Base-by-base conservation (phyloP, 2,888 invertebrate genomes). In the Junonia oenone region DNA sequence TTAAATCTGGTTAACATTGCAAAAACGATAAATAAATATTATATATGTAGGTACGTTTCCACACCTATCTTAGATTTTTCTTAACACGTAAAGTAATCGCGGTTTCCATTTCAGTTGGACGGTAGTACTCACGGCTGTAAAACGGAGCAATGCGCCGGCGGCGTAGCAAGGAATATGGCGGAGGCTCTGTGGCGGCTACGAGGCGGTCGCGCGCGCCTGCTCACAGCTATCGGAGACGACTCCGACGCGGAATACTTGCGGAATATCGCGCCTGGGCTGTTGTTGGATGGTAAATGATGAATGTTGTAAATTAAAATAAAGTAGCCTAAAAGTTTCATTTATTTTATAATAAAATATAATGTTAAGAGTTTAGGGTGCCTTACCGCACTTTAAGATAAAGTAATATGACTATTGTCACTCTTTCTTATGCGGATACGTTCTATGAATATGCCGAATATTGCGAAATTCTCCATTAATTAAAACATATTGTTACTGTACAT, bases 101-200 rank as follows among this genome's bases (percentile, higher is more conserved):
- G 9, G 3, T 17, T 17, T 15, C 3, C 11, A 6, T 19, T 6
- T 6, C 50, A 69, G 94, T 72, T 95, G 50, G 94, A 97, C 72
- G 97, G 97, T 26, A 93, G 95, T 59, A 96, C 96, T 0, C 94
- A 96, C 73, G 79, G 84, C 0, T 94, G 95, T 19, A 79, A 82
- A 56, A 92, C 93, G 29, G 86, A 91, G 45, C 92, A 93, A 68
- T 92, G 92, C 55, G 93, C 93, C 6, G 99, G 99, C 9, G 99
- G 99, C 11, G 99, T 99, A 0, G 99, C 94, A 0, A 92, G 98
- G 49, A 99, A 99, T 80, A 91, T 99, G 51, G 96, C 97, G 1
- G 97, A 98, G 69, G 96, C 96, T 15, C 85, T 99, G 49, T 92
- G 92, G 68, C 93, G 95, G 68, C 90, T 98, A 26, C 93, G 94